A percentile compares a stretch with the other conserved stretches of the same genome.
phyloP scores from a whole-genome alignment of 2,888 invertebrate species.

The Phalera bucephala region DNA sequence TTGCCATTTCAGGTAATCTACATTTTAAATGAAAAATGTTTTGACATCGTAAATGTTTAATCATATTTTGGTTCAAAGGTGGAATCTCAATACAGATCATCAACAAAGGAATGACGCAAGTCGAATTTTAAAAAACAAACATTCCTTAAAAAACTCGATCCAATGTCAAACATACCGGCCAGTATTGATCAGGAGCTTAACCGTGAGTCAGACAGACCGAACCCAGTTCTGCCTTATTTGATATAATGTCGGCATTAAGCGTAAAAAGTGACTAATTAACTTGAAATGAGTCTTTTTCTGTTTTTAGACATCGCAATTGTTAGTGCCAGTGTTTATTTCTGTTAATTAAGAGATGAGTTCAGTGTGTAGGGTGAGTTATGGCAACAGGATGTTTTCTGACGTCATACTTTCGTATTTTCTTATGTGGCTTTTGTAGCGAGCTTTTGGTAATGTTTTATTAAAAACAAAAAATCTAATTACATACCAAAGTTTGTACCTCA shows the following conservation, averaged over 20 bases:
- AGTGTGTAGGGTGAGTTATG: not conserved
- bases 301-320: slow-evolving; percentile 19
- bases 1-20: no score
- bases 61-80: no score
- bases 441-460: no score
- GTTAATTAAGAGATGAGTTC: slow-evolving; percentile 1
- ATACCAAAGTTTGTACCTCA: no score
- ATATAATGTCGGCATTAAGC: slow-evolving; percentile 18
- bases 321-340: not conserved
- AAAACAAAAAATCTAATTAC: no score
- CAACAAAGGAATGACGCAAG: slow-evolving; percentile 15
- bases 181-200: slow-evolving; percentile 50
- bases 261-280: slow-evolving; percentile 20
- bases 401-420: not conserved
- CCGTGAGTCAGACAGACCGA: slow-evolving; percentile 53
- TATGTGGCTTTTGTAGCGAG: not conserved
- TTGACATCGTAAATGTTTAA: no score
- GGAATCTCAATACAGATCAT: not conserved
- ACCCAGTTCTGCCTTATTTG: slow-evolving; percentile 30
- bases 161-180: slow-evolving; percentile 47
- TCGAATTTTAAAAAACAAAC: slow-evolving; percentile 20
- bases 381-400: not conserved
- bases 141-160: slow-evolving; percentile 25
- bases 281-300: slow-evolving; percentile 12
- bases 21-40: no score